Evolutionary conservation across 1,140 invertebrate species (phyloP).

Genomic region (Pseudomyrmex dendroicus): DNA sequence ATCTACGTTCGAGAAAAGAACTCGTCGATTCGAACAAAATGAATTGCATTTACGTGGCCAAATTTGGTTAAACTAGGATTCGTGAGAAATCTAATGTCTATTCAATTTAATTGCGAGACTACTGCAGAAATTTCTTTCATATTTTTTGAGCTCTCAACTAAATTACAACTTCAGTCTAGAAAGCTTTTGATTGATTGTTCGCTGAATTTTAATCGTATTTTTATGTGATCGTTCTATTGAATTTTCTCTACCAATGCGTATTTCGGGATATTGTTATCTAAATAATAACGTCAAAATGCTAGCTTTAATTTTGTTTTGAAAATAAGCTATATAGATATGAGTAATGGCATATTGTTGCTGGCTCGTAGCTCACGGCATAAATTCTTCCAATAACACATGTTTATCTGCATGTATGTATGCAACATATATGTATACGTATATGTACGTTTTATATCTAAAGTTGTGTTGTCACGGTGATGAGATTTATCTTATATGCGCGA

Average conservation of each 20-base stretch:
- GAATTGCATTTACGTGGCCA: neutral
- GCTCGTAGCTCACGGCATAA: conserved; percentile 50
- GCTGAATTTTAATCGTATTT: neutral
- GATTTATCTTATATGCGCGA: conserved; percentile 9
- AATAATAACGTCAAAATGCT: neutral
- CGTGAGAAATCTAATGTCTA: too few relatives aligned
- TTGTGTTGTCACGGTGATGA: conserved; percentile 43
- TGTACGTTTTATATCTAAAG: conserved; percentile 53
- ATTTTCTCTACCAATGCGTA: neutral
- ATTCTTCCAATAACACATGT: conserved; percentile 59
- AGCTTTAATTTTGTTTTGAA: conserved; percentile 2
- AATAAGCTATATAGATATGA: neutral
- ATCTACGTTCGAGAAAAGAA: neutral
- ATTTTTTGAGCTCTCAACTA: too few relatives aligned
- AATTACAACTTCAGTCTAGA: too few relatives aligned
- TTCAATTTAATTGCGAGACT: too few relatives aligned
- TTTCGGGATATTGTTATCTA: neutral
- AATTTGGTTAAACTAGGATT: too few relatives aligned
- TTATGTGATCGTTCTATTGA: neutral
- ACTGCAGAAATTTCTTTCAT: too few relatives aligned
- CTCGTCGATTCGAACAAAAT: neutral
- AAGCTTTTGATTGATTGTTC: too few relatives aligned
- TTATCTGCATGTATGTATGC: conserved; percentile 54
- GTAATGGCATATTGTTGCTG: conserved; percentile 53
- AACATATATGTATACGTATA: conserved; percentile 41